Evolutionary conservation across 2,888 invertebrate species (phyloP).

Genomic region (Pilophorus perplexus): DNA sequence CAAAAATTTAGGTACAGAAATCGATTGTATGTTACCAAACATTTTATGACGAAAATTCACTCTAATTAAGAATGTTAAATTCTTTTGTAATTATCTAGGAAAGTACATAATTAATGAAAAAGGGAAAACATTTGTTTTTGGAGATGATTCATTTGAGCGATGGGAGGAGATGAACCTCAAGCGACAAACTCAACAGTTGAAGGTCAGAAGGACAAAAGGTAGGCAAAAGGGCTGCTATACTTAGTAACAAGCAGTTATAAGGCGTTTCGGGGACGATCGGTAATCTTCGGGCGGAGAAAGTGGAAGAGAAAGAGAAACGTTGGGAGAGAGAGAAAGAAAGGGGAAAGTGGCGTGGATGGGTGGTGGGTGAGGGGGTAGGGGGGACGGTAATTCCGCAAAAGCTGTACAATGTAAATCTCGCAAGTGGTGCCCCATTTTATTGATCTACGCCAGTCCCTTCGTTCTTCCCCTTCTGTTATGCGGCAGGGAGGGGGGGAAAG

Average conservation of each 20-base stretch:
- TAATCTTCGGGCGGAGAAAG: slow-evolving; percentile 2
- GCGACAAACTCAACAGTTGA: no score
- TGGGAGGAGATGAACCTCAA: no score
- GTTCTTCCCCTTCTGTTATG: slow-evolving; percentile 5
- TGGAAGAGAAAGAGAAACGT: neutral
- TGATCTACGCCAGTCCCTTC: slow-evolving; percentile 33
- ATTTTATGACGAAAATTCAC: no score
- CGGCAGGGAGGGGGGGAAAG: no score
- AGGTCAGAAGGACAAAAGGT: slow-evolving; percentile 14
- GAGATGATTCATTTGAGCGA: no score
- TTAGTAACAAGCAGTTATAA: slow-evolving; percentile 18
- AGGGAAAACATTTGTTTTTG: no score
- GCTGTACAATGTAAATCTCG: slow-evolving; percentile 43
- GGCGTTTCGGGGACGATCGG: slow-evolving; percentile 16
- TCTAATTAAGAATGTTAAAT: no score
- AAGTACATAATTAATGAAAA: no score
- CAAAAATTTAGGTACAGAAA: no score
- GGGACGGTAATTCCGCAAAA: slow-evolving; percentile 38
- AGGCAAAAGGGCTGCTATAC: slow-evolving; percentile 12
- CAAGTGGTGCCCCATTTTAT: slow-evolving; percentile 42
- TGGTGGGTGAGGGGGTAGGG: neutral
- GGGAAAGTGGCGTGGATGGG: neutral
- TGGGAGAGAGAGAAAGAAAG: slow-evolving; percentile 8
- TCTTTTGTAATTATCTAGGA: no score
- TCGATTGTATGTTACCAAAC: no score